Conservation (phyloP, 37 sponge, comb jelly and placozoan species). For the Axinella damicornis region DNA sequence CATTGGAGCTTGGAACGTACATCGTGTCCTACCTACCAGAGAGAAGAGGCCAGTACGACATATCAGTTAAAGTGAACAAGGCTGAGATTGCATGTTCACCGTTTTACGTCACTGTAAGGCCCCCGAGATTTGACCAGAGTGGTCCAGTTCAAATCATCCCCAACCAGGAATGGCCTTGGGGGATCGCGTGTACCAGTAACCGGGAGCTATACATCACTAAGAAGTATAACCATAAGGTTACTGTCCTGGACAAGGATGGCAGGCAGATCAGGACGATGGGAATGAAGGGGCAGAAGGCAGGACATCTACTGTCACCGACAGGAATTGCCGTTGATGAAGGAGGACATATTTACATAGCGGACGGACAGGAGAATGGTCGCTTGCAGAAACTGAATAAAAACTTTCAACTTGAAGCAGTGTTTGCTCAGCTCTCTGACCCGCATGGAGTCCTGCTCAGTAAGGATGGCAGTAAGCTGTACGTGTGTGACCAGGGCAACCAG, state of each 20-base stretch:
- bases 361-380: constrained; percentile 38
- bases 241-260: constrained; percentile 35
- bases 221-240: constrained; percentile 11
- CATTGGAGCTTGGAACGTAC: constrained; percentile 25
- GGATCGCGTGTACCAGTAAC: constrained; percentile 19
- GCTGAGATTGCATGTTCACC: constrained; percentile 18
- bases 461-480: constrained; percentile 3
- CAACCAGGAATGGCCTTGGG: constrained; percentile 45
- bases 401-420: neutral
- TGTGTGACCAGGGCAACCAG: constrained; percentile 31
- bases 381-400: constrained; percentile 26
- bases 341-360: constrained; percentile 22
- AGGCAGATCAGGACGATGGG: constrained; percentile 5
- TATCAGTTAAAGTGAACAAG: neutral
- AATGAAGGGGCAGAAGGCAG: constrained; percentile 35
- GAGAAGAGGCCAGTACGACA: constrained; percentile 26
- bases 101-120: constrained; percentile 1
- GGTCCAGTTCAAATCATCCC: neutral
- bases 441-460: constrained; percentile 9
- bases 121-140: neutral
- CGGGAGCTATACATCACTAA: constrained; percentile 21
- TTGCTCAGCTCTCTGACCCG: constrained; percentile 1
- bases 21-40: constrained; percentile 10
- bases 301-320: constrained; percentile 17
- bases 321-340: constrained; percentile 30